Percentiles rank a stretch among this genome's conserved stretches.
Conservation (phyloP, 2,113 vertebrate genomes). For the Tragelaphus strepsiceros region DNA sequence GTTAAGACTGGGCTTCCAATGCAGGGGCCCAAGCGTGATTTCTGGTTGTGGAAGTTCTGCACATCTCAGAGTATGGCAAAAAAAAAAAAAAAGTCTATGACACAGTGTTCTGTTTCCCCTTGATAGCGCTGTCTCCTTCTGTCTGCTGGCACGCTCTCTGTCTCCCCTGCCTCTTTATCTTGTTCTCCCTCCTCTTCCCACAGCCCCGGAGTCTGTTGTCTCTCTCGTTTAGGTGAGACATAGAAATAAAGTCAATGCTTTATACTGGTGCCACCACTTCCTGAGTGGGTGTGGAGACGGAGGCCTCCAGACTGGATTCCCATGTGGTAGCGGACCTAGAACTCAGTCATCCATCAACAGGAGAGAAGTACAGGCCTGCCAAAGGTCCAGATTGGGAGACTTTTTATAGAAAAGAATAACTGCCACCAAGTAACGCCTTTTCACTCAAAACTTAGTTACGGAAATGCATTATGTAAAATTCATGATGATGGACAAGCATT, state of each 20-base stretch:
- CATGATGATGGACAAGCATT: background rate
- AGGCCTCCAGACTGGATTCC: background rate
- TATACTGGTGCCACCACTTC: background rate
- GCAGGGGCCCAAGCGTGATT: background rate
- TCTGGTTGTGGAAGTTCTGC: background rate
- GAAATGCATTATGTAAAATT: background rate
- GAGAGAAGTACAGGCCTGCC: background rate
- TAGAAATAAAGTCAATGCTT: background rate
- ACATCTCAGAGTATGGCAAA: background rate
- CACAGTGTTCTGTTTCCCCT: background rate
- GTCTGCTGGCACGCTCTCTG: background rate
- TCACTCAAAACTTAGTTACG: background rate
- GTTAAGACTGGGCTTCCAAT: background rate
- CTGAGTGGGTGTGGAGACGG: background rate
- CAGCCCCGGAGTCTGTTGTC: background rate
- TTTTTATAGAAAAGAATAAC: background rate
- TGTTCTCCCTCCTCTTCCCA: background rate
- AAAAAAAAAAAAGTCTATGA: background rate
- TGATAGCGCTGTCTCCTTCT: background rate
- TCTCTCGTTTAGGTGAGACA: background rate
- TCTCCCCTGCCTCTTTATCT: background rate
- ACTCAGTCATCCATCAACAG: background rate
- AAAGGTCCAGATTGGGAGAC: background rate
- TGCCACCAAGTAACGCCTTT: background rate
- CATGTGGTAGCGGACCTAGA: background rate